Percentiles rank a stretch among this genome's conserved stretches.
Evolutionary conservation across 2,113 vertebrate genomes (phyloP).

Genomic region (Riparia riparia): DNA sequence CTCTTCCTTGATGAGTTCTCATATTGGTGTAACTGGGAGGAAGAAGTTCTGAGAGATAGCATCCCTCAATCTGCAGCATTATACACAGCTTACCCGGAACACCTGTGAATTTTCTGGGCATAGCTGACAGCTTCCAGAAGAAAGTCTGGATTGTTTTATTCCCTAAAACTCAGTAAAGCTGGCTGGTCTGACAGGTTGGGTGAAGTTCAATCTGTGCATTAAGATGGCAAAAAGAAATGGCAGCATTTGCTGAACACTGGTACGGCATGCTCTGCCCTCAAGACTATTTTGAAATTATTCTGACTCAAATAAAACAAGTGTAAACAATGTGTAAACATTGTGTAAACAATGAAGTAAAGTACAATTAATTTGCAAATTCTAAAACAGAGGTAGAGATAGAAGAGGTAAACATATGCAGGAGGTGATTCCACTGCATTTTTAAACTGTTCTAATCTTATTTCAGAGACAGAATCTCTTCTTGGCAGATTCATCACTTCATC

Average conservation of each 20-base stretch:
- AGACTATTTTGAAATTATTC: not conserved
- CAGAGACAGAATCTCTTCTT: not conserved
- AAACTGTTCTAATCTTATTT: not conserved
- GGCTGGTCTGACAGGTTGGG: not conserved
- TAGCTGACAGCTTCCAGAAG: not conserved
- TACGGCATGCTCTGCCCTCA: not conserved
- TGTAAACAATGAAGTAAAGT: not conserved
- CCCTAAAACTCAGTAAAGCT: not conserved
- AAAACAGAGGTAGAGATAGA: not conserved
- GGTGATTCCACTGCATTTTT: not conserved
- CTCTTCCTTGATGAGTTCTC: not conserved
- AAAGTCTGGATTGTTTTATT: not conserved
- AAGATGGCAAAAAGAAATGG: not conserved
- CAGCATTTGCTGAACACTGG: not conserved
- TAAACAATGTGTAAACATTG: not conserved
- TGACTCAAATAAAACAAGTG: not conserved
- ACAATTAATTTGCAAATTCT: not conserved
- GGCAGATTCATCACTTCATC: not conserved
- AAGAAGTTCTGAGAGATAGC: not conserved
- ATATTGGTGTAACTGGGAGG: not conserved
- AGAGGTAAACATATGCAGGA: not conserved
- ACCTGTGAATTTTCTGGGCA: rapidly evolving
- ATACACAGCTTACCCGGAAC: not conserved
- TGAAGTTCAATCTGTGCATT: not conserved
- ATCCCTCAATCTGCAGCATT: rapidly evolving